Conservation (phyloP, 2,888 invertebrate genomes). For the Lasioglossum zephyrum region DNA sequence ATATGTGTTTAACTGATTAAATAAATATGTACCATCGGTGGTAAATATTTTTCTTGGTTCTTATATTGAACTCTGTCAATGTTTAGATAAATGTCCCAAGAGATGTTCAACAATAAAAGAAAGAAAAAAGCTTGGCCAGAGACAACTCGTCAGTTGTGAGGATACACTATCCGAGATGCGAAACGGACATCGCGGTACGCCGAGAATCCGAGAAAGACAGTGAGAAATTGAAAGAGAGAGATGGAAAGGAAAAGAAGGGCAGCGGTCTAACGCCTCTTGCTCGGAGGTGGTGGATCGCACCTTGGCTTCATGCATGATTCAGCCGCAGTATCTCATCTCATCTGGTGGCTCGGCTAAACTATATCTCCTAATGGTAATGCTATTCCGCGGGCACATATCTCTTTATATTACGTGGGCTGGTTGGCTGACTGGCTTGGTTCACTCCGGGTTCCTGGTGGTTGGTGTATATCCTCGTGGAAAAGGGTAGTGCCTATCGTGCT, state of each 20-base stretch:
- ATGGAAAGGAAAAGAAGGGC: constrained; percentile 14
- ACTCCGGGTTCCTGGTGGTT: constrained; percentile 55
- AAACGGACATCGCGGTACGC: neutral
- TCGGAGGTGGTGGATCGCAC: constrained; percentile 80
- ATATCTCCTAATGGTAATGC: constrained; percentile 84
- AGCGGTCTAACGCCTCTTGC: constrained; percentile 26
- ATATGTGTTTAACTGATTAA: too few relatives aligned
- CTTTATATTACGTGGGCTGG: constrained; percentile 83
- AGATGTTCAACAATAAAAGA: too few relatives aligned
- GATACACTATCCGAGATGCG: neutral
- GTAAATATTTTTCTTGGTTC: too few relatives aligned
- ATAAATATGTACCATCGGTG: too few relatives aligned
- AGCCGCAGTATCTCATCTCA: constrained; percentile 84
- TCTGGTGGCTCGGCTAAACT: constrained; percentile 83
- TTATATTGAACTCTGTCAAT: too few relatives aligned
- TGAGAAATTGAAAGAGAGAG: neutral
- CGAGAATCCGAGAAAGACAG: neutral
- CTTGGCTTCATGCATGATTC: constrained; percentile 84
- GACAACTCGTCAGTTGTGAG: neutral
- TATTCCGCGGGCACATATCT: constrained; percentile 83
- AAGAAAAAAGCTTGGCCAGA: neutral
- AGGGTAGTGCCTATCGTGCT: constrained; percentile 51
- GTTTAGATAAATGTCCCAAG: too few relatives aligned
- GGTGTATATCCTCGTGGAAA: constrained; percentile 57
- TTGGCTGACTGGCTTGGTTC: constrained; percentile 76